These are phyloP conservation scores for Otocyon megalotis DNA, from an alignment of 2,113 vertebrate genomes.

Conservation along the genomic window DNA sequence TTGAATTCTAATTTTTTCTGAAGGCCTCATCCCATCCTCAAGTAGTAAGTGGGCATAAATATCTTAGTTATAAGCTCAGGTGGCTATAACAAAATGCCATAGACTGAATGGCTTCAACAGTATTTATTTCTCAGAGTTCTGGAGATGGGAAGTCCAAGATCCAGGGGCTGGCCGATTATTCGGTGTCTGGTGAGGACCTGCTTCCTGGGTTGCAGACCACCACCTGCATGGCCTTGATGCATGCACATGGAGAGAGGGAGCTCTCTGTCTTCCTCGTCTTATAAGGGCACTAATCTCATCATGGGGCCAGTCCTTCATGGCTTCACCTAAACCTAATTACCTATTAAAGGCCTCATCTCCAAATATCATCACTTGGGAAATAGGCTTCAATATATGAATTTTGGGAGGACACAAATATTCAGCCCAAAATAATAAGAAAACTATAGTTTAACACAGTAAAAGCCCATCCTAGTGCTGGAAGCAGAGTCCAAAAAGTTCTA, in stretches of 20 bases:
- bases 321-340: not conserved
- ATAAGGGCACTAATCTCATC: not conserved
- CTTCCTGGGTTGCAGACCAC: not conserved
- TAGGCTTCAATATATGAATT: not conserved
- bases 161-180: not conserved
- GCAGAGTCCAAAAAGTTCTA: not conserved
- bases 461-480: not conserved
- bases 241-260: not conserved
- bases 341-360: not conserved
- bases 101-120: not conserved
- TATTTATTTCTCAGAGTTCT: not conserved
- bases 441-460: not conserved
- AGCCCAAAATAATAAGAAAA: not conserved
- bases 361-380: not conserved
- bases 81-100: not conserved
- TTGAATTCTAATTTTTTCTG: not conserved
- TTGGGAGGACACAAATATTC: not conserved
- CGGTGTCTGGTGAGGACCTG: not conserved
- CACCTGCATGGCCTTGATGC: not conserved
- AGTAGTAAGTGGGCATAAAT: not conserved
- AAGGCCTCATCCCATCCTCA: not conserved
- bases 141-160: not conserved
- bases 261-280: not conserved
- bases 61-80: not conserved
- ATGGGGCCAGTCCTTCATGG: not conserved